Evolutionary conservation across 2,113 vertebrate species (phyloP).

Genomic region (Okapia johnstoni): DNA sequence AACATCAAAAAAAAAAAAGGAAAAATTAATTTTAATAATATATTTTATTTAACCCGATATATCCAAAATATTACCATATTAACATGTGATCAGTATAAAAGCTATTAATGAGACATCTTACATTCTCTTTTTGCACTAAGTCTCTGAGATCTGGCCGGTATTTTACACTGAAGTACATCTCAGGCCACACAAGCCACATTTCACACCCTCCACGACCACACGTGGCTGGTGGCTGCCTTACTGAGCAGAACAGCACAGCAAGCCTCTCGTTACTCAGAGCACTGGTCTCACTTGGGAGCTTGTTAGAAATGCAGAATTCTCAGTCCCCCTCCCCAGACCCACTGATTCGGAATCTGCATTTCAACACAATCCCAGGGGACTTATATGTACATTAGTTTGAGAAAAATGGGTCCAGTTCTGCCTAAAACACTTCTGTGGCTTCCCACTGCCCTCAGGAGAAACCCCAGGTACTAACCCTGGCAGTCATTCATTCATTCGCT

Average conservation of each 20-base stretch:
- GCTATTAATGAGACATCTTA: neutral
- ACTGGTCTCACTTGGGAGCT: neutral
- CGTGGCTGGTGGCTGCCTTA: neutral
- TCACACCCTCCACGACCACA: neutral
- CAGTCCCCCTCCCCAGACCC: neutral
- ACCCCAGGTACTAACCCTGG: neutral
- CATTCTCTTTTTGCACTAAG: conserved; percentile 23
- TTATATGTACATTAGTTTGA: neutral
- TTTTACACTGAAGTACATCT: neutral
- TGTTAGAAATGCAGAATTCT: neutral
- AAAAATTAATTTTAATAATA: conserved; percentile 51
- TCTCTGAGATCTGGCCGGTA: conserved; percentile 15
- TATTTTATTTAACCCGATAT: conserved; percentile 60
- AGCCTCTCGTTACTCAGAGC: neutral
- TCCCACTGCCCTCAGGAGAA: neutral
- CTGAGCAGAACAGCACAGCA: neutral
- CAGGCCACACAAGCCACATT: neutral
- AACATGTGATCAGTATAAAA: conserved; percentile 60
- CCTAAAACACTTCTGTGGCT: neutral
- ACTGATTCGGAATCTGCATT: neutral
- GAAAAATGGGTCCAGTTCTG: neutral
- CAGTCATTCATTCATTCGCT: neutral
- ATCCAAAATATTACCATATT: conserved; percentile 61
- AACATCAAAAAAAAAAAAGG: neutral
- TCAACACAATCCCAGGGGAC: neutral